These are phyloP conservation scores for Vanessa tameamea DNA, from an alignment of 1,140 invertebrate species.

Conservation along the genomic window DNA sequence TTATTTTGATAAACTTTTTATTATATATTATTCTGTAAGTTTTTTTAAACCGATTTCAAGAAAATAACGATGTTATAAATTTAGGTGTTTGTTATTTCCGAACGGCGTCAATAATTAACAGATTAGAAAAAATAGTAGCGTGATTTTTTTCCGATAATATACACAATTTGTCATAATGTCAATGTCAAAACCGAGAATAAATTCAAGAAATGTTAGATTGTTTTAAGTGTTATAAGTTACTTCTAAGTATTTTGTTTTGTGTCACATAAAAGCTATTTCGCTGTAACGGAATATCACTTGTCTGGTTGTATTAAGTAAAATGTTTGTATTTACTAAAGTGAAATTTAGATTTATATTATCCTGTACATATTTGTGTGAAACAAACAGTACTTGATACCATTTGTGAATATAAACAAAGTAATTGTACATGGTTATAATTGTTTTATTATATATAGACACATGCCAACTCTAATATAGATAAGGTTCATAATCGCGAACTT, in stretches of 20 bases:
- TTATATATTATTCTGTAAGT: too few species aligned
- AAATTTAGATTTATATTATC: neutral
- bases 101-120: too few species aligned
- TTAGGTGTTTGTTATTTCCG: too few species aligned
- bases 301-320: neutral
- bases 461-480: too few species aligned
- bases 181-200: constrained; percentile 7
- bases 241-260: constrained; percentile 9
- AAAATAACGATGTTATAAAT: too few species aligned
- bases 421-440: neutral
- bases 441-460: too few species aligned
- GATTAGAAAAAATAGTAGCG: too few species aligned
- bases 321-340: neutral
- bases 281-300: constrained; percentile 4
- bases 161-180: neutral
- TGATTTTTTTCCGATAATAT: neutral
- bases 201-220: constrained; percentile 11
- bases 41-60: too few species aligned
- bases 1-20: too few species aligned
- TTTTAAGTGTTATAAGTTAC: constrained; percentile 6
- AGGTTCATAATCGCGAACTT: too few species aligned
- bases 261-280: constrained; percentile 7
- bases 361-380: neutral
- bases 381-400: neutral
- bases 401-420: neutral